phyloP scores from a whole-genome alignment of 2,113 vertebrate genomes.

The Trematomus loennbergii region DNA sequence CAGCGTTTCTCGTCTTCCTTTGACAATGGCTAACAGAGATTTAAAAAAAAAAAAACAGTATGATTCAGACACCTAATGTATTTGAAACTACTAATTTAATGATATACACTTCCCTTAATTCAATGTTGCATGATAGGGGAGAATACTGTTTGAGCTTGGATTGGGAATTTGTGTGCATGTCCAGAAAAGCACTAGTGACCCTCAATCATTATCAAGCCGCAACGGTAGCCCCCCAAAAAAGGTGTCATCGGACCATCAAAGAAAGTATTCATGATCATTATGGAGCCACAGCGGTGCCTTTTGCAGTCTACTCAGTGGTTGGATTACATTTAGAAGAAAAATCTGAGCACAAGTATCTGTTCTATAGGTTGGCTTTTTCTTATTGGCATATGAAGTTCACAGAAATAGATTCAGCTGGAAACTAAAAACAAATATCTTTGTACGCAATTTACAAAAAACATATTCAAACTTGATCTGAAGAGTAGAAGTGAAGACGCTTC shows the following conservation, averaged over 20 bases:
- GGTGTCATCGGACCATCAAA: not conserved
- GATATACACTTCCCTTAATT: not conserved
- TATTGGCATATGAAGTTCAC: too few species aligned
- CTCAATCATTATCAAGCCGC: not conserved
- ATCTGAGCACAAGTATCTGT: too few species aligned
- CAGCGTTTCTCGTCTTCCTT: too few species aligned
- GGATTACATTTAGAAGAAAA: too few species aligned
- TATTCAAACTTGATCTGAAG: too few species aligned
- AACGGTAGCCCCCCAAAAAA: too few species aligned
- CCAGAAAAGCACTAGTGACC: not conserved
- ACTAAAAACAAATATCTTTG: too few species aligned
- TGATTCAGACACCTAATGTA: not conserved
- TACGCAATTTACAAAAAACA: too few species aligned
- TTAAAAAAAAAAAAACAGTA: not conserved
- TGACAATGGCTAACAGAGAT: not conserved
- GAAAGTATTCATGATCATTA: not conserved
- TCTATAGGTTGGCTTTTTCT: too few species aligned
- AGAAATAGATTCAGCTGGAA: too few species aligned
- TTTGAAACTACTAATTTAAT: not conserved
- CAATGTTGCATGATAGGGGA: not conserved
- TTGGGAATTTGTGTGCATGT: not conserved
- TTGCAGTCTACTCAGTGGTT: too few species aligned
- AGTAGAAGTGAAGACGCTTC: too few species aligned
- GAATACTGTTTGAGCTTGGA: not conserved
- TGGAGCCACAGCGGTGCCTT: not conserved